Conservation (phyloP, 1,140 invertebrate genomes). For the Aphelenchoides besseyi region DNA sequence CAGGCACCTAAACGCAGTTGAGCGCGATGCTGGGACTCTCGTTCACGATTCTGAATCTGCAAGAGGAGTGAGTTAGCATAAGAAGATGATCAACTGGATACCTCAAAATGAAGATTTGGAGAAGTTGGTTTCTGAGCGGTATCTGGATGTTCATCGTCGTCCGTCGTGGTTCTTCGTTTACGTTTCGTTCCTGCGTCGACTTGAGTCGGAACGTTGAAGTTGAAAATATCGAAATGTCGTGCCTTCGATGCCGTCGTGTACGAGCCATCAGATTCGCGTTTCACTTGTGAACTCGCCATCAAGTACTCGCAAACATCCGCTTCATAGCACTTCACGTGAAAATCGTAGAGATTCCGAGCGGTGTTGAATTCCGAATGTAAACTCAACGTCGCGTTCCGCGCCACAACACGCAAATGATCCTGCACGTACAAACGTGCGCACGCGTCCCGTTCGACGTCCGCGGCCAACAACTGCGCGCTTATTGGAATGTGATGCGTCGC, state of each 20-base stretch:
- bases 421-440: slow-evolving; percentile 22
- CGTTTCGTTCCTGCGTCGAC: not conserved
- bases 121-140: not conserved
- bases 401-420: slow-evolving; percentile 32
- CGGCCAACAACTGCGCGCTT: not conserved
- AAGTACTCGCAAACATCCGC: not conserved
- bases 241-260: not conserved
- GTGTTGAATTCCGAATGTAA: slow-evolving; percentile 9
- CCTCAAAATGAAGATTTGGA: not conserved
- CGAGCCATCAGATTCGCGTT: not conserved
- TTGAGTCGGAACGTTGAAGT: not conserved
- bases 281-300: not conserved
- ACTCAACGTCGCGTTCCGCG: not conserved
- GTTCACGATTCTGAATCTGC: not conserved
- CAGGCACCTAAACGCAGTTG: slow-evolving; percentile 28
- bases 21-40: not conserved
- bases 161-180: not conserved
- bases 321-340: not conserved
- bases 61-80: slow-evolving; percentile 2
- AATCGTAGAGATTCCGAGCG: not conserved
- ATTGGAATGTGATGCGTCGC: slow-evolving; percentile 22
- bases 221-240: slow-evolving; percentile 12
- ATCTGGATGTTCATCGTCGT: not conserved
- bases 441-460: slow-evolving; percentile 19
- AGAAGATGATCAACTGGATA: no score